Base-by-base conservation (phyloP, 2,888 invertebrate species). In the Lochmaea crataegi region DNA sequence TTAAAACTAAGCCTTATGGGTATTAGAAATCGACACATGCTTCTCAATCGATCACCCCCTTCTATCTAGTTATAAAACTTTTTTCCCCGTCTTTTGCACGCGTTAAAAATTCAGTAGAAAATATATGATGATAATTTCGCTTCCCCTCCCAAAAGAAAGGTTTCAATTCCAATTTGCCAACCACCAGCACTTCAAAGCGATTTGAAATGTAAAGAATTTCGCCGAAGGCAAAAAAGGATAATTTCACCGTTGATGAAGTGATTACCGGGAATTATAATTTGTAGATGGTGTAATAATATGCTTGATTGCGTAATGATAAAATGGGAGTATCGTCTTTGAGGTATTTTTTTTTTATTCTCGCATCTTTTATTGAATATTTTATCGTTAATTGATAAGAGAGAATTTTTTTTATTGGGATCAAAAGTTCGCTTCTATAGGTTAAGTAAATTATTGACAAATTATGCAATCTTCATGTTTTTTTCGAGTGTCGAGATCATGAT, bases 201-300 rank as follows among this genome's bases (percentile, higher is more conserved):
- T 42, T 42, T 41, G 42, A 60, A 68, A 68, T 48, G 58, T 60
- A 57, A 60, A 26, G 58, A 68, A 60, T 61, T 61, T 18, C 48
- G 60, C 53, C 51, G 18, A 48, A 60, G 51, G 42, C 68, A 68
- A 61, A 45, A 45, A 48, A 58, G 61, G 68, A 61, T 51, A 18
- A 61, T 68, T 60, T 61, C 60, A 51, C 18, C 60, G 60, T 68
- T 61, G 68, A 68, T 38, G 68, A 68, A 58, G 68, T 68, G 68
- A 68, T 68, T 68, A 61, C 60, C 5, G 60, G 61, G 56, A 68
- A 51, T 68, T 60, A 68, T 38, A 61, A 48, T 38, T 68, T 61
- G 66, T 57, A 61, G 61, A 32, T 58, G 58, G 45, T 16, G 58
- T 11, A 38, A 61, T 61, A 12, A 68, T 61, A 38, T n/a, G 38